Evolutionary conservation across 2,797 vertebrate species (phyloP).

Genomic region (Threskiornis aethiopicus): DNA sequence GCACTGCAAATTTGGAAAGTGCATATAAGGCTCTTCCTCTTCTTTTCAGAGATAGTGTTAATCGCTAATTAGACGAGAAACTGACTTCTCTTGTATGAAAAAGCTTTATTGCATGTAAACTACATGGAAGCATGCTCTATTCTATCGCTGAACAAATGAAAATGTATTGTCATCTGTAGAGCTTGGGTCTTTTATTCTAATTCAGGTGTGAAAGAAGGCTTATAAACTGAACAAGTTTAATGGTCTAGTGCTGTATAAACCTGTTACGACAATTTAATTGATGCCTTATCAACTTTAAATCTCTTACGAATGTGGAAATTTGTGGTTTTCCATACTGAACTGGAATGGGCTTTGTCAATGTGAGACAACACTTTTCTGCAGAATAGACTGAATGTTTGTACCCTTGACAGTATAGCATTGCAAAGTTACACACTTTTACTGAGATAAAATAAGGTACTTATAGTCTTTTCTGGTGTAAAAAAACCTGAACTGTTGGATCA

Average conservation of each 20-base stretch:
- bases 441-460: not conserved
- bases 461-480: not conserved
- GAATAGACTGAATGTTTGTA: not conserved
- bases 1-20: not conserved
- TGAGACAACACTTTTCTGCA: not conserved
- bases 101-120: not conserved
- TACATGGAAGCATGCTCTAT: not conserved
- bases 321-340: not conserved
- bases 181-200: not conserved
- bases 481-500: not conserved
- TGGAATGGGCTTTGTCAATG: conserved; percentile 9
- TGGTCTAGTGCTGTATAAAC: not conserved
- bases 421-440: not conserved
- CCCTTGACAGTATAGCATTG: not conserved
- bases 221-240: not conserved
- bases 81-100: not conserved
- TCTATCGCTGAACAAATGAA: not conserved
- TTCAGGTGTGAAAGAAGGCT: not conserved
- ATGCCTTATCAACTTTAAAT: not conserved
- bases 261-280: not conserved
- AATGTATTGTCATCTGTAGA: not conserved
- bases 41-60: not conserved
- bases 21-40: not conserved
- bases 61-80: not conserved
- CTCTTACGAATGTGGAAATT: conserved; percentile 37